Base-by-base conservation (phyloP, 1,140 invertebrate species). In the Ganaspis sp. region DNA sequence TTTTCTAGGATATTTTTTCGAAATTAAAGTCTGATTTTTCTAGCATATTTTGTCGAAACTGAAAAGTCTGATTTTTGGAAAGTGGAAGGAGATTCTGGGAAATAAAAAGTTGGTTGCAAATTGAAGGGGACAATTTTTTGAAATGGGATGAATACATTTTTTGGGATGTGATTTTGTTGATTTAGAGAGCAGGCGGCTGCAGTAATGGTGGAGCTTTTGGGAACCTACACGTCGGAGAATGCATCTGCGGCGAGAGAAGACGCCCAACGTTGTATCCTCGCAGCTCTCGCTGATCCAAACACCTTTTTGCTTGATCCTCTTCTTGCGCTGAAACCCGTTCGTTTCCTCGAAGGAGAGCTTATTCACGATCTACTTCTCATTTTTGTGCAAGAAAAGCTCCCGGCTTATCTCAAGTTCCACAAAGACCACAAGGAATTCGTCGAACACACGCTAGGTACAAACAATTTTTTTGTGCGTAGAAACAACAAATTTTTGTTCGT, bases 201-300 rank as follows among this genome's bases (percentile, higher is more conserved):
- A 90, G 97, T 99, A 0, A 99, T 99, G 98, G 96, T 99, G 77
- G 98, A 99, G 90, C 92, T 99, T 4, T 89, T 99, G 38, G 96
- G 97, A 12, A 99, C 98, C 0, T 99, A 99, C 87, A 99, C 98
- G 69, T 95, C 97, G 76, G 98, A 99, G 86, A 99, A 98, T 92
- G 98, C 98, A 1, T 98, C 97, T 42, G 97, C 98, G 83, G 98
- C 98, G 0, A 93, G 97, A 83, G 97, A 99, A 92, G 98, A 99
- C 93, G 98, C 98, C 8, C 97, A 98, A 85, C 95, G 96, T 84
- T 99, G 98, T 90, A 99, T 99, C 88, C 95, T 98, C 17, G 96
- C 98, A 17, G 98, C 97, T 71, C 91, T 99, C 71, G 97, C 96
- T 45, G 98, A 99, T 91, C 97, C 98, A 45, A 97, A 96, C 83